phyloP scores from a whole-genome alignment of 2,113 vertebrate genomes.

The Sclerurus mexicanus region DNA sequence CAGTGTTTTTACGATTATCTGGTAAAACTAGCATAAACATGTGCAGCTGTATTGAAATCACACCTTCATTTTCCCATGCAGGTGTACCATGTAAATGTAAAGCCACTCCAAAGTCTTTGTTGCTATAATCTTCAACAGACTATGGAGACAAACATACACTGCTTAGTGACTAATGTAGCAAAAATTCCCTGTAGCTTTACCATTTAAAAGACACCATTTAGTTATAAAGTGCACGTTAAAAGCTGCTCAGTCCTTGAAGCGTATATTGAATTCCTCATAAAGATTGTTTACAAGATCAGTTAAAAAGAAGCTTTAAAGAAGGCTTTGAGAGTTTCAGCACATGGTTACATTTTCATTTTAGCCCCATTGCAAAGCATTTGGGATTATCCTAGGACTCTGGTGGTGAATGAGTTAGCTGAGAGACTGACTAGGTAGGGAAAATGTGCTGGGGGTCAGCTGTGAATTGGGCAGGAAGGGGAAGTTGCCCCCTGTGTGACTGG shows the following conservation, averaged over 20 bases:
- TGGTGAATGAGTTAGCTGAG: background rate
- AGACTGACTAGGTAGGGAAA: background rate
- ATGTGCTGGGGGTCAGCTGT: background rate
- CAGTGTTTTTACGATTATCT: background rate
- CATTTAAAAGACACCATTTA: background rate
- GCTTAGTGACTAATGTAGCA: background rate
- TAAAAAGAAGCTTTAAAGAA: background rate
- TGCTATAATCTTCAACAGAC: background rate
- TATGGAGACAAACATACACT: background rate
- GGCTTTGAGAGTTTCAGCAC: background rate
- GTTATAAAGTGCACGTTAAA: background rate
- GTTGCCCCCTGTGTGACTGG: background rate
- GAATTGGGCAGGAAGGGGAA: slow-evolving; percentile 7
- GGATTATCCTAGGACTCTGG: background rate
- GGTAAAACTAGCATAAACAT: background rate
- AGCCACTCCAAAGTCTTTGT: background rate
- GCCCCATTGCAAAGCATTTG: background rate
- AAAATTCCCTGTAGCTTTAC: background rate
- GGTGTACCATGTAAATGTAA: background rate
- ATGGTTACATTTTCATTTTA: background rate
- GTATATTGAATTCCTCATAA: background rate
- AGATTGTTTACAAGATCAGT: background rate
- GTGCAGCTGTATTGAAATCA: background rate
- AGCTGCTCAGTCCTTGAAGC: background rate
- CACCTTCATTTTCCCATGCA: background rate